A percentile compares a stretch with the other conserved stretches of the same genome.
phyloP scores from a whole-genome alignment of 2,797 vertebrate genomes.

The Carduelis carduelis region DNA sequence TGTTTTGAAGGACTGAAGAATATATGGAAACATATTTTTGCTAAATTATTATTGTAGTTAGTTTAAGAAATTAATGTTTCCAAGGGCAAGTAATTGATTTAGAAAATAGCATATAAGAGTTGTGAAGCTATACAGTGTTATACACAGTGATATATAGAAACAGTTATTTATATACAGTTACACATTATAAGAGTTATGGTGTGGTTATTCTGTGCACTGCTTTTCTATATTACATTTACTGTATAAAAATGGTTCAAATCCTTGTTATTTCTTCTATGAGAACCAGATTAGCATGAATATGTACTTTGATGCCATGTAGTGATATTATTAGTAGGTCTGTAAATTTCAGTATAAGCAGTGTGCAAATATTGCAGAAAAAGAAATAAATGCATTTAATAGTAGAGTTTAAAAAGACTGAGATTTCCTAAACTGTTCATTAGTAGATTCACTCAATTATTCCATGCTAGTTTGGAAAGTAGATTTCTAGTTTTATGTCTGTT shows the following conservation, averaged over 20 bases:
- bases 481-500: not conserved
- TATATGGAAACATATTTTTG: slow-evolving; percentile 47
- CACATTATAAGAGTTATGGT: not conserved
- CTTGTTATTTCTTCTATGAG: not conserved
- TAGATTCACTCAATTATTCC: not conserved
- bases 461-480: not conserved
- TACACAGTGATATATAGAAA: not conserved
- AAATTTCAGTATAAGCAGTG: slow-evolving; percentile 5
- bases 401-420: not conserved
- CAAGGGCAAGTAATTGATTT: slow-evolving; percentile 54
- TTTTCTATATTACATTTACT: slow-evolving; percentile 37
- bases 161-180: not conserved
- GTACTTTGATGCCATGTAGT: not conserved
- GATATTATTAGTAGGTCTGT: not conserved
- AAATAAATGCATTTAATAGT: not conserved
- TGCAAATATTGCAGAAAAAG: slow-evolving; percentile 3
- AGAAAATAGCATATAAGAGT: slow-evolving; percentile 51
- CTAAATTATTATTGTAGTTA: slow-evolving; percentile 63
- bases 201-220: slow-evolving; percentile 40
- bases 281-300: not conserved
- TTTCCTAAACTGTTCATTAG: not conserved
- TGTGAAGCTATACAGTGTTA: not conserved
- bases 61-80: slow-evolving; percentile 72
- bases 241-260: slow-evolving; percentile 36
- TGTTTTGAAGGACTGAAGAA: slow-evolving; percentile 52